Base-by-base conservation (phyloP, 92 coral and sea anemone genomes). In the Porites cylindrica region DNA sequence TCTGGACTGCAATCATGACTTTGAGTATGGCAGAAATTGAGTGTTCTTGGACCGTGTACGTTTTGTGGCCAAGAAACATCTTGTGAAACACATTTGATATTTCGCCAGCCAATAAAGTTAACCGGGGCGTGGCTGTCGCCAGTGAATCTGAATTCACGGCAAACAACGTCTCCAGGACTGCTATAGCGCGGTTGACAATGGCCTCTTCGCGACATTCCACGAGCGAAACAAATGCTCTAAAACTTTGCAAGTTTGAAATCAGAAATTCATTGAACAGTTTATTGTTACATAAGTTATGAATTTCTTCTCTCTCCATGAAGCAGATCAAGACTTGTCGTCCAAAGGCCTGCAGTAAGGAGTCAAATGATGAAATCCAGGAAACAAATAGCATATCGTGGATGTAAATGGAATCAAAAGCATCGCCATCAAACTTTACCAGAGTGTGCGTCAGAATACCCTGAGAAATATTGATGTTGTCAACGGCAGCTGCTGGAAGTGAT, bases 41-140 rank as follows among this genome's bases (percentile, higher is more conserved):
- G 24, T 80, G 87, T 8, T 89, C 91, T 1, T 81, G 91, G 66
- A 97, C 73, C 26, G 93, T 86, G 2, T 74, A 58, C 1, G 65
- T 77, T 75, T 93, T 89, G 66, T 93, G 85, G 74, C 88, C 81
- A 70, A 95, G 93, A 64, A 97, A 95, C 18, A 97, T 75, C 89
- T 85, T 92, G 80, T 88, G 99, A 23, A 97, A 93, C 65, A 86
- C 89, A n/a, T 89, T 88, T 38, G 88, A 51, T 21, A 81, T 38
- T 10, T 85, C 70, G 47, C 63, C 79, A 13, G 78, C 85, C 9
- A 78, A 19, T 61, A 70, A 53, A 8, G 59, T 60, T 6, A 43
- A 14, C 6, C 10, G 38, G 14, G 78, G 23, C 59, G 7, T 59
- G 38, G 18, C 56, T 6, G 43, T 17, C 13, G 63, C 51, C 18